Conservation (phyloP, 53 echinoderm and acorn worm genomes). For the Pentamera pediparva region DNA sequence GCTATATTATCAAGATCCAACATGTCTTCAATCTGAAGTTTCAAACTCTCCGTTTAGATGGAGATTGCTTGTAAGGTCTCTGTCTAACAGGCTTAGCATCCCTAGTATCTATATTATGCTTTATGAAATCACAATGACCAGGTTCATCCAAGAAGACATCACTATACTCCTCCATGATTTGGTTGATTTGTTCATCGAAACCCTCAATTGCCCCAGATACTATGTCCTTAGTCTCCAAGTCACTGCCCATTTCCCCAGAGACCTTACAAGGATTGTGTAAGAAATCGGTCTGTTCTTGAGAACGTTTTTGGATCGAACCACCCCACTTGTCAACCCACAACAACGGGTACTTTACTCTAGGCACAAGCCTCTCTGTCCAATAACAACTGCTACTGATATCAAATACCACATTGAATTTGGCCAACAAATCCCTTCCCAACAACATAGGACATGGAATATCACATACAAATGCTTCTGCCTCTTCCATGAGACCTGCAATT, state of each 20-base stretch:
- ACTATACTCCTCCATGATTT: neutral
- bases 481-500: neutral
- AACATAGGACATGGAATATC: constrained; percentile 6
- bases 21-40: neutral
- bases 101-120: constrained; percentile 2
- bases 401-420: neutral
- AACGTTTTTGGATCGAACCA: neutral
- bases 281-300: neutral
- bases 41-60: constrained; percentile 9
- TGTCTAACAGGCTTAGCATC: constrained; percentile 6
- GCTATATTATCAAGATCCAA: neutral
- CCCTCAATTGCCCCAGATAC: constrained; percentile 1
- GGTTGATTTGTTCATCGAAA: neutral
- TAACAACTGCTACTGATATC: neutral
- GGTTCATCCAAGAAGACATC: neutral
- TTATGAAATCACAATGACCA: neutral
- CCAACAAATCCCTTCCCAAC: neutral
- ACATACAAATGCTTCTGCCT: neutral
- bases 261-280: neutral
- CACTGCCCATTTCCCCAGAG: neutral
- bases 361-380: neutral
- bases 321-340: constrained; percentile 1
- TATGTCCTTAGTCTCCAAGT: neutral
- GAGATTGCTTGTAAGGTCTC: neutral
- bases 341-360: neutral